Evolutionary conservation across 2,113 vertebrate genomes (phyloP), one percentile per base, ranked within the genome.

Genomic region (Raja brachyura): DNA sequence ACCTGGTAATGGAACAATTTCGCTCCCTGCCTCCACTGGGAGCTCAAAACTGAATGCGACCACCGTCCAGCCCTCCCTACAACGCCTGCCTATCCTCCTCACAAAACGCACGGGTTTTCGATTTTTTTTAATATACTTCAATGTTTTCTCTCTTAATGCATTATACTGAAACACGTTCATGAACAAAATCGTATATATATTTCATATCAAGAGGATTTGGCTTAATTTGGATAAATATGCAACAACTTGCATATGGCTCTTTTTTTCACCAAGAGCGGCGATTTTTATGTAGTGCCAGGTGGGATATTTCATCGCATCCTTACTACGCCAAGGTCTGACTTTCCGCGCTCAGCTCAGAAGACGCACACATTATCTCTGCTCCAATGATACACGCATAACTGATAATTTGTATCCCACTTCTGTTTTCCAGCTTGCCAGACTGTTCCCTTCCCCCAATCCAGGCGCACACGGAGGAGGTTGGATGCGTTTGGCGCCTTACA

Each of bases 1-100:
- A 93, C 90, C 93, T 90, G 93, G 78, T 94, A 94, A 95, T 90
- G 93, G 93, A 95, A 94, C 94, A 94, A 94, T 95, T 95, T 95
- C 94, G 95, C 94, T 95, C 94, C 94, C 93, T 5, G 81, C 93
- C 96, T 95, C 94, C 94, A 95, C 94, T 95, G 94, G 94, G 94
- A 95, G 94, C 94, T 95, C 94, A 95, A 95, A 93, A 94, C 94
- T 94, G 94, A 92, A 94, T 33, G 22, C 48, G 66, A 70, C 68
- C 90, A 92, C 90, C 39, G 90, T 92, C 68, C 90, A 92, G 48
- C 33, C 90, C 39, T 92, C 66, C 25, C 20, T 73, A 20, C 68
- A 92, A 92, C 16, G 70, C 70, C 13, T 66, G 70, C 70, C 13
- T 66, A 73, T 92, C 88, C 14, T 73, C 18, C 88, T 48, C 88